phyloP scores from a whole-genome alignment of 2,797 vertebrate species.

The Octomys mimax region DNA sequence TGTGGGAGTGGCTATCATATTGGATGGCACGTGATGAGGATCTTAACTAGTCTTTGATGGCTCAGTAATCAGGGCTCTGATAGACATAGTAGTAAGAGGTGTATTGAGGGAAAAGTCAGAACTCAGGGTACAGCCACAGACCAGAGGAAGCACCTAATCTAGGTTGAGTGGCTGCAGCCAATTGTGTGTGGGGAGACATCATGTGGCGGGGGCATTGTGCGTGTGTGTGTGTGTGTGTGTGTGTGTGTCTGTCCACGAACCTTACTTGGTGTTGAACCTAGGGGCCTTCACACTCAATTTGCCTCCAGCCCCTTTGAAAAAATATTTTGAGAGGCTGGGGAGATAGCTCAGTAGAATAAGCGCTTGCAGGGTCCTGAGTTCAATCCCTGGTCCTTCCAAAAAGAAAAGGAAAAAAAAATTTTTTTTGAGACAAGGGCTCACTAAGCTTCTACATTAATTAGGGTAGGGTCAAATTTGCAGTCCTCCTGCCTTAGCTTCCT shows the following conservation, averaged over 20 bases:
- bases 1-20: neutral
- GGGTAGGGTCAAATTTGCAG: neutral
- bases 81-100: neutral
- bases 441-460: neutral
- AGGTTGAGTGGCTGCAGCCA: neutral
- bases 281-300: too few relatives aligned
- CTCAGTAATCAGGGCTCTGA: neutral
- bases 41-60: neutral
- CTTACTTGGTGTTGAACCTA: neutral
- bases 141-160: neutral
- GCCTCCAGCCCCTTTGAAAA: neutral
- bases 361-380: too few relatives aligned
- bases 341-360: too few relatives aligned
- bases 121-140: neutral
- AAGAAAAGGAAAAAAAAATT: too few relatives aligned
- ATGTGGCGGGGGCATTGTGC: neutral
- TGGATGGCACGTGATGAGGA: neutral
- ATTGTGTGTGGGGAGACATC: neutral
- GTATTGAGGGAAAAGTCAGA: neutral
- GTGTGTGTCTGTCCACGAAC: neutral
- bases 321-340: neutral
- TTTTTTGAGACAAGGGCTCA: neutral
- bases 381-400: too few relatives aligned
- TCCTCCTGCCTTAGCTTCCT: neutral
- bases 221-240: neutral